A percentile compares a stretch with the other conserved stretches of the same genome.
Conservation (phyloP, 2,888 invertebrate genomes). For the Drosophila testacea region DNA sequence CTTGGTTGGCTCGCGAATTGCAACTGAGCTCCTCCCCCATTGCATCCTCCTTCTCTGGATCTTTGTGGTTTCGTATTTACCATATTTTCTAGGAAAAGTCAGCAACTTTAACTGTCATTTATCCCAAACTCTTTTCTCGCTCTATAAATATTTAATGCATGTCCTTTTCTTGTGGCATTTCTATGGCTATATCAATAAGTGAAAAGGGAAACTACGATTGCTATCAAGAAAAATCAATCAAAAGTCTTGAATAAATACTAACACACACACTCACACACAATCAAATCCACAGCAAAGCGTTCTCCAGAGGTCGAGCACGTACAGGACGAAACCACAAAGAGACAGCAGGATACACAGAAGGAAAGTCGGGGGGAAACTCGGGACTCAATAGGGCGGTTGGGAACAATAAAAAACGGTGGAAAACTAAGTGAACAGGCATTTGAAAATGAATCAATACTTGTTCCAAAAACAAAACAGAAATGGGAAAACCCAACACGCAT, state of each 20-base stretch:
- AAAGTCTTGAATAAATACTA: constrained; percentile 67
- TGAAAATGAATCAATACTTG: constrained; percentile 66
- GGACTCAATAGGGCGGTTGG: constrained; percentile 74
- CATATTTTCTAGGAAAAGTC: constrained; percentile 32
- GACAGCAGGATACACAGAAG: neutral
- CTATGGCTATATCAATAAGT: constrained; percentile 2
- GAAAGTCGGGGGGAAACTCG: neutral
- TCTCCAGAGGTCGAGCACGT: constrained; percentile 43
- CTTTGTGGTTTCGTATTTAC: neutral
- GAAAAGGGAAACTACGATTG: constrained; percentile 10
- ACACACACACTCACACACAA: constrained; percentile 33
- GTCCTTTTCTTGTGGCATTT: constrained; percentile 34
- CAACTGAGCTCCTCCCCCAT: constrained; percentile 15
- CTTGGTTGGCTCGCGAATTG: constrained; percentile 9
- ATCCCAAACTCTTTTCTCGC: neutral
- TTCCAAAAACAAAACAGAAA: neutral
- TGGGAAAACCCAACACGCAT: neutral
- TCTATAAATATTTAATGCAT: constrained; percentile 58
- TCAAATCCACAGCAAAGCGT: constrained; percentile 27
- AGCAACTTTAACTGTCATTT: constrained; percentile 13
- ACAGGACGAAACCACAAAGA: constrained; percentile 47
- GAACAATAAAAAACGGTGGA: constrained; percentile 76
- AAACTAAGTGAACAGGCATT: constrained; percentile 38
- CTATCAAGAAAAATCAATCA: constrained; percentile 66
- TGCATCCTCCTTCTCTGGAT: neutral